Evolutionary conservation across 2,113 vertebrate genomes (phyloP).

Genomic region (Phalacrocorax aristotelis): DNA sequence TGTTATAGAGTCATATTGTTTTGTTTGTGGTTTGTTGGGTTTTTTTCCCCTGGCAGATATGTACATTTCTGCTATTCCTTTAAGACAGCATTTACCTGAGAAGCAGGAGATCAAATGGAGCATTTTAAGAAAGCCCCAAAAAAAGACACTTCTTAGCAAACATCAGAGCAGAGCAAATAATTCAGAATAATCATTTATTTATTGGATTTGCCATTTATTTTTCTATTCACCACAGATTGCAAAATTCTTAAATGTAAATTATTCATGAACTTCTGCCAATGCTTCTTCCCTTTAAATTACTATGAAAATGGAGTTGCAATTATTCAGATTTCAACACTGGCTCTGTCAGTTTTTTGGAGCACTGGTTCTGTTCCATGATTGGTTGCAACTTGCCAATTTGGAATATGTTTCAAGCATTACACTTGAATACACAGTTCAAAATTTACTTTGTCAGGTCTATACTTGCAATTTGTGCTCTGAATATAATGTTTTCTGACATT

Average conservation of each 20-base stretch:
- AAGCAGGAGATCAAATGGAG: not conserved
- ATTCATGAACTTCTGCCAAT: constrained; percentile 66
- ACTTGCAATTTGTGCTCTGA: constrained; percentile 45
- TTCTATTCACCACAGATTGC: constrained; percentile 51
- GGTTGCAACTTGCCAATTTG: constrained; percentile 52
- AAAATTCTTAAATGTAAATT: constrained; percentile 61
- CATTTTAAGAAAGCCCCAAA: not conserved
- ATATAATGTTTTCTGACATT: constrained; percentile 62
- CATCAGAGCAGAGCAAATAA: constrained; percentile 46
- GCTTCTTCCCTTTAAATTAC: constrained; percentile 55
- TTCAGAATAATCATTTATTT: constrained; percentile 61
- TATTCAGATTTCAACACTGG: constrained; percentile 62
- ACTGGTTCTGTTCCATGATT: constrained; percentile 36
- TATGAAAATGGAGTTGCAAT: constrained; percentile 50
- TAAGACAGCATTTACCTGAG: not conserved
- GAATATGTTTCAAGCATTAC: constrained; percentile 44
- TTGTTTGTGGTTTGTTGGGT: not conserved
- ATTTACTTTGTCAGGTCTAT: constrained; percentile 61
- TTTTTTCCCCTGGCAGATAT: not conserved
- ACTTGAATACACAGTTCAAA: constrained; percentile 52
- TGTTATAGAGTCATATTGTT: not conserved
- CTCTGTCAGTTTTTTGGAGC: constrained; percentile 42
- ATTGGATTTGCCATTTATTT: constrained; percentile 61
- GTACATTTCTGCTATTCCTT: not conserved
- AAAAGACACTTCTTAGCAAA: constrained; percentile 41